A percentile compares a stretch with the other conserved stretches of the same genome.
These are phyloP conservation scores for Drosophila murphyi DNA, from an alignment of 1,140 invertebrate species.

Conservation along the genomic window DNA sequence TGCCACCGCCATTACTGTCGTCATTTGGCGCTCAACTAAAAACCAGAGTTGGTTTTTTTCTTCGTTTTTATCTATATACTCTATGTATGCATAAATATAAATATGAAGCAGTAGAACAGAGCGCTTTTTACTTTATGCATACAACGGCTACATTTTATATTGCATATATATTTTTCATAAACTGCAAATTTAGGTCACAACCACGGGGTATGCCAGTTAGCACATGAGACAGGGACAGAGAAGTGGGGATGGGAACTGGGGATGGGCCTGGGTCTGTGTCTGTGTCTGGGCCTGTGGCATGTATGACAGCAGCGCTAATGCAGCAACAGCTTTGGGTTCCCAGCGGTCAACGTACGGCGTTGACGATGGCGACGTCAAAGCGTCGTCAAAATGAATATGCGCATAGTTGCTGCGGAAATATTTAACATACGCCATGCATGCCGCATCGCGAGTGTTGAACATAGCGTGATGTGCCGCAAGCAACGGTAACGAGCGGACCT, in stretches of 20 bases:
- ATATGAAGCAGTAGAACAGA: conserved; percentile 39
- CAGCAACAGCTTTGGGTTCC: conserved; percentile 56
- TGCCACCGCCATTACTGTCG: conserved; percentile 64
- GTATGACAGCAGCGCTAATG: conserved; percentile 63
- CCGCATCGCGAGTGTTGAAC: conserved; percentile 45
- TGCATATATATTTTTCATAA: conserved; percentile 79
- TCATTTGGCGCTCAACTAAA: conserved; percentile 55
- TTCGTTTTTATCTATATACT: conserved; percentile 1
- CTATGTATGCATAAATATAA: conserved; percentile 53
- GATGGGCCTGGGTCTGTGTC: conserved; percentile 6
- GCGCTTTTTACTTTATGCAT: conserved; percentile 62
- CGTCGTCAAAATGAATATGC: conserved; percentile 76
- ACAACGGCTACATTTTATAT: conserved; percentile 62
- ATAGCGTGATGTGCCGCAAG: conserved; percentile 30
- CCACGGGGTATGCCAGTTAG: conserved; percentile 58
- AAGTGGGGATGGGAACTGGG: background rate
- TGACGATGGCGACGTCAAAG: conserved; percentile 59
- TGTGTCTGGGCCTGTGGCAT: conserved; percentile 8
- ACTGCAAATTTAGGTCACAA: conserved; percentile 75
- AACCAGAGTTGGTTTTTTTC: conserved; percentile 26
- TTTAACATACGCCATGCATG: conserved; percentile 76
- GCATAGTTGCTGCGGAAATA: conserved; percentile 78
- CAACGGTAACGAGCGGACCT: conserved; percentile 40
- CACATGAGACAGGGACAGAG: conserved; percentile 5
- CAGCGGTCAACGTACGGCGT: conserved; percentile 72